Evolutionary conservation across 2,888 invertebrate genomes (phyloP).

Genomic region (Zygogramma bicolorata): DNA sequence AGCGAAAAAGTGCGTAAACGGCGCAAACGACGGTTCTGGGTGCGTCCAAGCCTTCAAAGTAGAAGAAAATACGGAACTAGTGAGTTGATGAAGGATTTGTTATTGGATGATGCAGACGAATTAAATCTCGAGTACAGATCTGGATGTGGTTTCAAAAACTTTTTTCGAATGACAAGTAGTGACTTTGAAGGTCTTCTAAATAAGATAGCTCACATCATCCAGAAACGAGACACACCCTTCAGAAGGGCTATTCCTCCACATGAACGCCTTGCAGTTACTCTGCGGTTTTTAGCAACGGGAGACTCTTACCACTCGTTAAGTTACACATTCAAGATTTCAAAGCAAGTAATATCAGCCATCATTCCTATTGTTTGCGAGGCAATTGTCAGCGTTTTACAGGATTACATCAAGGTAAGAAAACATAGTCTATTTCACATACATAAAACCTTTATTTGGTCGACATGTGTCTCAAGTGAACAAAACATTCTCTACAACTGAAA

Average conservation of each 20-base stretch:
- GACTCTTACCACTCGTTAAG: slow-evolving; percentile 23
- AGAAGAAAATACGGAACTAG: background rate
- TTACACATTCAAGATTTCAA: slow-evolving; percentile 29
- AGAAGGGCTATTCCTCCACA: slow-evolving; percentile 6
- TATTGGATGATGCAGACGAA: background rate
- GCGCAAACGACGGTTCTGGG: background rate
- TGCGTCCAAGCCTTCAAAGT: background rate
- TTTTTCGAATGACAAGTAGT: slow-evolving; percentile 5
- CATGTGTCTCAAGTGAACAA: background rate
- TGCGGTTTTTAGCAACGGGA: slow-evolving; percentile 25
- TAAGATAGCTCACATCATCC: background rate
- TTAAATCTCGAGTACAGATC: background rate
- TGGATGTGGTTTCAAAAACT: background rate
- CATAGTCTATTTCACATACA: background rate
- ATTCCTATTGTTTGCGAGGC: slow-evolving; percentile 22
- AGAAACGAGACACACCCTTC: slow-evolving; percentile 4
- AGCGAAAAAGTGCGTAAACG: background rate
- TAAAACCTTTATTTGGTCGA: background rate
- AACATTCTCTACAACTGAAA: slow-evolving; percentile 1
- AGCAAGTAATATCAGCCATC: background rate
- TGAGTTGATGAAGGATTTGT: background rate
- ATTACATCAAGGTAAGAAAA: slow-evolving; percentile 13
- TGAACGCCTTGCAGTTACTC: slow-evolving; percentile 25
- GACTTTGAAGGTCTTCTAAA: slow-evolving; percentile 9
- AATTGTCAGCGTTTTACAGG: slow-evolving; percentile 9